These are phyloP conservation scores for Myxocyprinus asiaticus DNA, from an alignment of 2,113 vertebrate species.

Conservation along the genomic window DNA sequence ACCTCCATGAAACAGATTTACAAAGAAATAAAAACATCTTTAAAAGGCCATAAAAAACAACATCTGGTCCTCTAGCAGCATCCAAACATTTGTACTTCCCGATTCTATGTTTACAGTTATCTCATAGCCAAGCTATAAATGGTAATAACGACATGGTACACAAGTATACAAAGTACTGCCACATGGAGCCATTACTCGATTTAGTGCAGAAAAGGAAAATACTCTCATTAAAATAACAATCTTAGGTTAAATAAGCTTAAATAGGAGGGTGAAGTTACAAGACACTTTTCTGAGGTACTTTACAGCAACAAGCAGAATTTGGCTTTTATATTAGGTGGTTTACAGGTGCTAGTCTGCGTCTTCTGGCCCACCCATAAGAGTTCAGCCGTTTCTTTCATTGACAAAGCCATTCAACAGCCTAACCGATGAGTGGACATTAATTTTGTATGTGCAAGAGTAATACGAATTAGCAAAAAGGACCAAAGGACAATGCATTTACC, in stretches of 20 bases:
- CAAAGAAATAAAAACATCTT: constrained; percentile 75
- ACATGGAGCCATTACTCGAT: constrained; percentile 62
- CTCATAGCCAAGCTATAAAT: constrained; percentile 68
- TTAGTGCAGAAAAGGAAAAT: constrained; percentile 72
- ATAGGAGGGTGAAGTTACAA: constrained; percentile 84
- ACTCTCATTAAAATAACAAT: constrained; percentile 79
- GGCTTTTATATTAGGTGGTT: constrained; percentile 64
- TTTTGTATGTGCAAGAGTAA: constrained; percentile 12
- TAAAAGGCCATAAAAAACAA: constrained; percentile 77
- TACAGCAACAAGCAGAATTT: constrained; percentile 80
- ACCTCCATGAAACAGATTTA: constrained; percentile 82
- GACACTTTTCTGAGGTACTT: constrained; percentile 81
- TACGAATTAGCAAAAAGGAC: constrained; percentile 23
- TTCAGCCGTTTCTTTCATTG: not conserved
- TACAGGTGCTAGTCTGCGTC: not conserved
- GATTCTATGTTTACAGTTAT: constrained; percentile 54
- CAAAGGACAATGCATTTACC: constrained; percentile 68
- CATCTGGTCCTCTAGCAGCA: constrained; percentile 79
- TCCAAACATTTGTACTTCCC: constrained; percentile 73
- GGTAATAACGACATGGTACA: constrained; percentile 59
- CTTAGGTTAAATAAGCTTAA: constrained; percentile 88
- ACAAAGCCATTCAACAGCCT: not conserved
- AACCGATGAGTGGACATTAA: not conserved
- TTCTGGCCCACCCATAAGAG: not conserved
- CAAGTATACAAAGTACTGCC: constrained; percentile 55